These are phyloP conservation scores for Apaloderma vittatum DNA, from an alignment of 2,113 vertebrate species.

Conservation along the genomic window DNA sequence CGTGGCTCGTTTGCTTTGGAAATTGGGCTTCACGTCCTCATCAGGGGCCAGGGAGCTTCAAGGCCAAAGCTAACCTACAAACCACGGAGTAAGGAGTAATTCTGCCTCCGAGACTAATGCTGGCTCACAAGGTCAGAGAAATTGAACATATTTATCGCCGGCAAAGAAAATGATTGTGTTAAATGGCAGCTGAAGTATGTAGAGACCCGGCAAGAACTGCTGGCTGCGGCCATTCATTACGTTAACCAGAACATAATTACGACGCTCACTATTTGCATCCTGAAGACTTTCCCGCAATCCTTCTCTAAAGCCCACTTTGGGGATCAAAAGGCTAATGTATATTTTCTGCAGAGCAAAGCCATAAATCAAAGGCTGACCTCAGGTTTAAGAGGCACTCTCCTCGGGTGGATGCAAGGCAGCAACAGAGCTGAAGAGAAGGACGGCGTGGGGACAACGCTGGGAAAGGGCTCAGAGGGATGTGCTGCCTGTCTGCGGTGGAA, in stretches of 20 bases:
- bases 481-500: constrained; percentile 30
- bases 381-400: not conserved
- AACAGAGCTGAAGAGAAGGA: not conserved
- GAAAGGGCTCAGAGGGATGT: not conserved
- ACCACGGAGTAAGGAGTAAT: not conserved
- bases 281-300: not conserved
- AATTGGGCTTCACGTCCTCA: not conserved
- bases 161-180: constrained; percentile 36
- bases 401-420: fast-evolving
- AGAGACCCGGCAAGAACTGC: not conserved
- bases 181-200: not conserved
- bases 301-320: not conserved
- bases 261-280: not conserved
- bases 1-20: not conserved
- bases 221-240: not conserved
- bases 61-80: not conserved
- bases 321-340: not conserved
- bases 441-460: fast-evolving
- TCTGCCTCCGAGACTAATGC: constrained; percentile 28
- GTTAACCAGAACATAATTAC: not conserved
- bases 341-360: not conserved
- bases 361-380: not conserved
- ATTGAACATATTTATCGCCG: constrained; percentile 42
- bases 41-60: not conserved
- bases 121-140: constrained; percentile 24